Base-by-base conservation (phyloP, 2,888 invertebrate species). In the Drosophila phalerata region DNA sequence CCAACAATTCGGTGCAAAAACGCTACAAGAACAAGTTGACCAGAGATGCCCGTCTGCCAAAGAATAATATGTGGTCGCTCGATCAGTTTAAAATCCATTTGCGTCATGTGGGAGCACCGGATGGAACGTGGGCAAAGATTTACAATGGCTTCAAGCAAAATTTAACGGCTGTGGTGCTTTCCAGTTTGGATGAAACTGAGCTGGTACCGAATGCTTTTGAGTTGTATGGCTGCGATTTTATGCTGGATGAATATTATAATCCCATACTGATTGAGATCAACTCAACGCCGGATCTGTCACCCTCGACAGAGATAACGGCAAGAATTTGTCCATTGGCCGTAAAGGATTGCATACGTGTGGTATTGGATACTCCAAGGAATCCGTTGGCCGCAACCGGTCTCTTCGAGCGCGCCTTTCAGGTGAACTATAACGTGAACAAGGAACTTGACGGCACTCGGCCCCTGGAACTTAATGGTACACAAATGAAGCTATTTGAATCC, bases 191-290 rank as follows among this genome's bases (percentile, higher is more conserved):
- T 76, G 94, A 95, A 73, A 94, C 96, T 79, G 94, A 95, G 38
- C 92, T 94, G 19, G 93, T 95, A 69, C 94, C 94, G 85, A 96
- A 96, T 86, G 95, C 96, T 63, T 98, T 98, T 92, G 98, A 98
- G 92, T 91, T 98, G 38, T 98, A 97, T 90, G 98, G 98, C 6
- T 98, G 98, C 57, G 98, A 98, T 93, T 98, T 98, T 91, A 96
- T 98, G 94, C 92, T 98, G 38, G 96, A 97, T 64, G 96, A 97
- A 86, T 95, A 97, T 85, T 96, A 95, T 81, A 94, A 95, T 71
- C 97, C 98, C 0, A 98, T 97, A 96, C 93, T 98, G 69, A 96
- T 98, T 83, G 98, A 98, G 93, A 97, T 98, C 77, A 98, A 98
- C 93, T 96, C 97, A 2, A 96, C 96, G 89, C 98, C 98, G 0